Conservation (phyloP, 1,140 invertebrate genomes). For the Steinernema khuongi region DNA sequence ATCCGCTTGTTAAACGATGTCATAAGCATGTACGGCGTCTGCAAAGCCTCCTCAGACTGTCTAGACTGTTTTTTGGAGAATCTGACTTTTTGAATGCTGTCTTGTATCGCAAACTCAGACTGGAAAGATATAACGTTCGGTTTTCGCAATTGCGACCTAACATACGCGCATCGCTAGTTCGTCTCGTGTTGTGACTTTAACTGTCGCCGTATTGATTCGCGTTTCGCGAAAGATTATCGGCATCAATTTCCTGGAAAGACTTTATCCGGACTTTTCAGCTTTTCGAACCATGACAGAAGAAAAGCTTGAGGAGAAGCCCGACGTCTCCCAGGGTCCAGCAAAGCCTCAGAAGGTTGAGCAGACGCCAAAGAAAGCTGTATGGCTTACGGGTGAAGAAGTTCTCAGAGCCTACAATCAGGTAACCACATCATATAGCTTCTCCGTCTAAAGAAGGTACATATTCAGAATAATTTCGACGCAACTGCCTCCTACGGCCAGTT, state of each 20-base stretch:
- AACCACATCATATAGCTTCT: neutral
- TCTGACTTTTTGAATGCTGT: neutral
- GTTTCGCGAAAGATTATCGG: no score
- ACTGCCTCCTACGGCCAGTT: neutral
- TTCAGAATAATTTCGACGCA: neutral
- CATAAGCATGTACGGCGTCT: no score
- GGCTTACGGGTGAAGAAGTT: neutral
- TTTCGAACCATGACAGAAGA: neutral
- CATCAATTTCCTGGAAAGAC: no score
- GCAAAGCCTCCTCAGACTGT: no score
- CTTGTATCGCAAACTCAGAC: neutral
- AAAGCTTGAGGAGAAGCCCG: neutral
- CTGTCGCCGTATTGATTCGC: neutral
- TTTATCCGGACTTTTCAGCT: neutral
- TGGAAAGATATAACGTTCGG: neutral
- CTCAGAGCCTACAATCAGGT: neutral
- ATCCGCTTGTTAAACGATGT: no score
- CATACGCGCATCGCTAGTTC: neutral
- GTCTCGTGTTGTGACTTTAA: neutral
- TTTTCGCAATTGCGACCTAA: neutral
- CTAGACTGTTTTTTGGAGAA: no score
- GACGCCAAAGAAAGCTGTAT: neutral
- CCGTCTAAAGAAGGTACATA: neutral
- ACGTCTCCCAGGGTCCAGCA: neutral
- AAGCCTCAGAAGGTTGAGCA: neutral